phyloP scores from a whole-genome alignment of 2,888 invertebrate genomes.

The Argynnis bischoffii region DNA sequence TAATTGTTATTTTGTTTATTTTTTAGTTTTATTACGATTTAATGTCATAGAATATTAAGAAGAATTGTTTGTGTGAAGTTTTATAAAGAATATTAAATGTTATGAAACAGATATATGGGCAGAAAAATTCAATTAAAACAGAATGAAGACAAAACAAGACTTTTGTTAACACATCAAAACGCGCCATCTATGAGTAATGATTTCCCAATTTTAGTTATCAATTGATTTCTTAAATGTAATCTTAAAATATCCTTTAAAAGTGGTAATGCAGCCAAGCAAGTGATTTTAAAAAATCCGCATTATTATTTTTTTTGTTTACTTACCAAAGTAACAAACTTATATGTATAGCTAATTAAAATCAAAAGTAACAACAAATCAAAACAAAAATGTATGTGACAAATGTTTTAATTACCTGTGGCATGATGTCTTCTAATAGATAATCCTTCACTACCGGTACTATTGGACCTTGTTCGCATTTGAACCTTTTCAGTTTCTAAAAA shows the following conservation, averaged over 20 bases:
- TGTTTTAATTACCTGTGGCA: slow-evolving; percentile 70
- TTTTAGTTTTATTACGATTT: neutral
- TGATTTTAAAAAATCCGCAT: slow-evolving; percentile 27
- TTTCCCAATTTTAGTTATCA: slow-evolving; percentile 27
- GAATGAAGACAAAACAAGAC: neutral
- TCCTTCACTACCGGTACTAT: slow-evolving; percentile 82
- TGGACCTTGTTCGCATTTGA: slow-evolving; percentile 81
- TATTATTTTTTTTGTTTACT: slow-evolving; percentile 26
- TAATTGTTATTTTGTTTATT: slow-evolving; percentile 5
- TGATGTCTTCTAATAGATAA: slow-evolving; percentile 82
- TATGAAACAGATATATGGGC: neutral
- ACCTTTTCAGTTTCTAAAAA: slow-evolving; percentile 78
- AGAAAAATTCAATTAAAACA: neutral
- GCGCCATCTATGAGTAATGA: slow-evolving; percentile 37
- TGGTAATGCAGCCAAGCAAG: slow-evolving; percentile 45
- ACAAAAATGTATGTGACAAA: neutral
- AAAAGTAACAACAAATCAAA: slow-evolving; percentile 9
- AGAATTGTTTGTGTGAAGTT: neutral
- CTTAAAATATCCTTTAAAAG: slow-evolving; percentile 13
- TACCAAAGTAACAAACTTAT: slow-evolving; percentile 26
- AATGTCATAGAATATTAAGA: neutral
- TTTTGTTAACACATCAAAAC: neutral
- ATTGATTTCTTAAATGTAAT: slow-evolving; percentile 12
- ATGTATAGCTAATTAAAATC: neutral
- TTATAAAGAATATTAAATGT: neutral